A percentile compares a stretch with the other conserved stretches of the same genome.
Evolutionary conservation across 1,140 invertebrate genomes (phyloP).

Genomic region (Gonioctena quinquepunctata): DNA sequence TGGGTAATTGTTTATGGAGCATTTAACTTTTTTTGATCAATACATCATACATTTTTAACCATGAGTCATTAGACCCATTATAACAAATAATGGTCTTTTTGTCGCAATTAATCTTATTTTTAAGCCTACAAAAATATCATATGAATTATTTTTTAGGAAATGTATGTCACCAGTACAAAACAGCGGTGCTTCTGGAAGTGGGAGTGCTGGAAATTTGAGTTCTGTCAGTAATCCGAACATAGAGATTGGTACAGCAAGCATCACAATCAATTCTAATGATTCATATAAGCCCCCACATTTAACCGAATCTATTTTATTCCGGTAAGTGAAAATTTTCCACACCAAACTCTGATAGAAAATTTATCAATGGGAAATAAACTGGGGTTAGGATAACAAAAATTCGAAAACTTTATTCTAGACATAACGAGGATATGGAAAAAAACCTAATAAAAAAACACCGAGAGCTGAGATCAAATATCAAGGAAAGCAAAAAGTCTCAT

Average conservation of each 20-base stretch:
- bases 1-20: no score
- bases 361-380: background rate
- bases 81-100: no score
- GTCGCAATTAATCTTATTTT: no score
- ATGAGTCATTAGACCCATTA: no score
- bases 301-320: constrained; percentile 66
- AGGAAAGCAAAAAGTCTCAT: constrained; percentile 54
- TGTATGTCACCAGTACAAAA: constrained; percentile 57
- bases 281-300: constrained; percentile 61
- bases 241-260: constrained; percentile 59
- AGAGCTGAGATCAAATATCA: constrained; percentile 62
- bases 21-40: no score
- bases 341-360: background rate
- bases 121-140: no score
- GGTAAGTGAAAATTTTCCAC: constrained; percentile 32
- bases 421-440: constrained; percentile 80
- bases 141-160: constrained; percentile 52
- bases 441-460: constrained; percentile 72
- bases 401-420: constrained; percentile 55
- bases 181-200: constrained; percentile 60
- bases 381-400: background rate
- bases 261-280: constrained; percentile 48
- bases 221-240: constrained; percentile 58
- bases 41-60: no score
- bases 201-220: constrained; percentile 64